Base-by-base conservation (phyloP, 2,113 vertebrate species). In the Xerus inauris region DNA sequence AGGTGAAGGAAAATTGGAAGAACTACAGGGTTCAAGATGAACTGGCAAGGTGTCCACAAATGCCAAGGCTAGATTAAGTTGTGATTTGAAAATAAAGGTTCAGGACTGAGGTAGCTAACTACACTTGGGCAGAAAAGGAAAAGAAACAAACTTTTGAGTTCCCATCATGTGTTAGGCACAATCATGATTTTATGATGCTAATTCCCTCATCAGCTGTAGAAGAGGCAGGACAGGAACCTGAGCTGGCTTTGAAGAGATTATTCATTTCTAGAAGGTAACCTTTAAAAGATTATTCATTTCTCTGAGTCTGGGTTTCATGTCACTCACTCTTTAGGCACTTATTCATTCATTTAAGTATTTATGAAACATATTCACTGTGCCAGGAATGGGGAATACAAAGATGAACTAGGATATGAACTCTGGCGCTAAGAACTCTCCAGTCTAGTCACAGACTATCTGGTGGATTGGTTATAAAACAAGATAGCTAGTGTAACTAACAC, bases 181-280 rank as follows among this genome's bases (percentile, higher is more conserved):
- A 28, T 26, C 40, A 38, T 51, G 22, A 51, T 69, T 57, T 89
- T 65, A 8, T 22, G 45, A 87, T 40, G 72, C 26, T 26, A 62
- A 65, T 59, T 87, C 17, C n/a, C 32, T 86, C 51, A 75, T 16
- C 9, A 28, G 17, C 49, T 38, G 1, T 28, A 4, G n/a, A 71
- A 87, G 32, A 64, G 13, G 38, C 7, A 38, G 87, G n/a, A 94
- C 38, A 82, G 19, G 35, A 90, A 28, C 16, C 75, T 51, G 32
- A 35, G 75, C 14, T 85, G 28, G n/a, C 49, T 11, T 62, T 28
- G 71, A 75, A 80, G 64, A 83, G 62, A 83, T 51, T 35, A 75
- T 35, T 94, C 73, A 80, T 81, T 86, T 94, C 17, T 80, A 95
- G 76, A 49, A 67, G 54, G 22, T 87, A 76, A 89, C 79, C 35